A percentile compares a stretch with the other conserved stretches of the same genome.
Conservation (phyloP, 2,888 invertebrate species). For the Desoria tigrina region DNA sequence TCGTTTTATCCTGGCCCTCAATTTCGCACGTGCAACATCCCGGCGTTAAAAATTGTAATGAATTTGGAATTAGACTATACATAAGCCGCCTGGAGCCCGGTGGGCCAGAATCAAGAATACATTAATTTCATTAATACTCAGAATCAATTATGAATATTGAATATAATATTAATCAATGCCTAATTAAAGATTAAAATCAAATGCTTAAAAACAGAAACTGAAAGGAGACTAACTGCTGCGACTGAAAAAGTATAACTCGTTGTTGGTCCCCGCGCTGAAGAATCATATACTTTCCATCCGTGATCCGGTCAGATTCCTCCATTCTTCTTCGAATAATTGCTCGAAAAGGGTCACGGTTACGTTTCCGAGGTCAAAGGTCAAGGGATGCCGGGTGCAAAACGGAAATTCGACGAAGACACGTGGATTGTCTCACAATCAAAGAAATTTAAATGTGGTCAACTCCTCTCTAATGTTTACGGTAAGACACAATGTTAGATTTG, state of each 20-base stretch:
- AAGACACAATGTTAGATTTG: slow-evolving; percentile 15
- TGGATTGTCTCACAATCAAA: slow-evolving; percentile 49
- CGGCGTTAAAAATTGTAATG: too few relatives aligned
- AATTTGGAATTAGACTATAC: too few relatives aligned
- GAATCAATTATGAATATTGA: too few relatives aligned
- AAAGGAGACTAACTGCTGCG: slow-evolving; percentile 39
- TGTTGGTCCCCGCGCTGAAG: slow-evolving; percentile 50
- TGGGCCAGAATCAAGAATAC: too few relatives aligned
- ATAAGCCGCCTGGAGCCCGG: too few relatives aligned
- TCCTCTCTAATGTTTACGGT: slow-evolving; percentile 43
- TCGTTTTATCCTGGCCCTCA: too few relatives aligned
- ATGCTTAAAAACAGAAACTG: too few relatives aligned
- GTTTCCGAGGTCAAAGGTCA: background rate
- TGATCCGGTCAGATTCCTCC: slow-evolving; percentile 33
- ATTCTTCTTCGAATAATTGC: background rate
- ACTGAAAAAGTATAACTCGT: slow-evolving; percentile 45
- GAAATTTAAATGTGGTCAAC: slow-evolving; percentile 43
- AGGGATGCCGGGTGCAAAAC: slow-evolving; percentile 46
- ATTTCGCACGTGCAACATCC: too few relatives aligned
- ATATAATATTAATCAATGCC: too few relatives aligned
- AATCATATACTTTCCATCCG: slow-evolving; percentile 43
- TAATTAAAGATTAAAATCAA: too few relatives aligned
- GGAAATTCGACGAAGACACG: slow-evolving; percentile 47
- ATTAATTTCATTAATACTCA: too few relatives aligned
- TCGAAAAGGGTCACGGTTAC: background rate